These are phyloP conservation scores for Halichondria panicea DNA, from an alignment of 37 sponge, comb jelly and placozoan species.

Conservation along the genomic window DNA sequence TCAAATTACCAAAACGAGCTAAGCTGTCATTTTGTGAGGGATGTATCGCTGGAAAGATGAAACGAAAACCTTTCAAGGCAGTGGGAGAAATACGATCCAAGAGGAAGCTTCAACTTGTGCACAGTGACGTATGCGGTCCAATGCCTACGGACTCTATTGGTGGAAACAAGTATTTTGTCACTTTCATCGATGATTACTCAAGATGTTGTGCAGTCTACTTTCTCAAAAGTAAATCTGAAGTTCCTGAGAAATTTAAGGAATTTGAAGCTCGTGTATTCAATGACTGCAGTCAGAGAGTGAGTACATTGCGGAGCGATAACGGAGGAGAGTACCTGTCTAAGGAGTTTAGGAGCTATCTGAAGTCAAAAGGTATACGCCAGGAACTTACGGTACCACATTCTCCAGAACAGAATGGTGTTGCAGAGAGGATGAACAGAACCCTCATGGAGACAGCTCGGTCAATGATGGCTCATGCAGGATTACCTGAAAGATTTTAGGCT, in stretches of 20 bases:
- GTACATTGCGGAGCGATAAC: slow-evolving; percentile 42
- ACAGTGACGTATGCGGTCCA: slow-evolving; percentile 66
- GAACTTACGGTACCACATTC: slow-evolving; percentile 51
- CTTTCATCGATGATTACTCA: slow-evolving; percentile 67
- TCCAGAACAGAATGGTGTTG: slow-evolving; percentile 71
- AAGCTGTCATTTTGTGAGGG: slow-evolving; percentile 56
- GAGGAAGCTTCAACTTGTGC: slow-evolving; percentile 43
- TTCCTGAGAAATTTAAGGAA: slow-evolving; percentile 58
- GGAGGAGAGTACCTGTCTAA: slow-evolving; percentile 58
- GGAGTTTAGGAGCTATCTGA: slow-evolving; percentile 47
- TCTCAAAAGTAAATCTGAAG: slow-evolving; percentile 48
- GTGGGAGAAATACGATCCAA: slow-evolving; percentile 48
- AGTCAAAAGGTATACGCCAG: slow-evolving; percentile 46
- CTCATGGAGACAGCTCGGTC: slow-evolving; percentile 44
- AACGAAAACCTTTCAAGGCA: slow-evolving; percentile 34
- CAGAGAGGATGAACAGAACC: slow-evolving; percentile 54
- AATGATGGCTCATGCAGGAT: slow-evolving; percentile 50
- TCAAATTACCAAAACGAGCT: slow-evolving; percentile 13
- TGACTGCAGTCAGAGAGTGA: slow-evolving; percentile 32
- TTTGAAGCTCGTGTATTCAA: slow-evolving; percentile 52
- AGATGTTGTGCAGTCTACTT: slow-evolving; percentile 57
- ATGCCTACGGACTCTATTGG: slow-evolving; percentile 65
- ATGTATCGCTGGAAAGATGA: slow-evolving; percentile 60
- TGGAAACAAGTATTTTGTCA: slow-evolving; percentile 62
- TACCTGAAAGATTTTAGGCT: slow-evolving; percentile 33